Evolutionary conservation across 2,797 vertebrate species (phyloP).

Genomic region (Catostomus latipinnis): DNA sequence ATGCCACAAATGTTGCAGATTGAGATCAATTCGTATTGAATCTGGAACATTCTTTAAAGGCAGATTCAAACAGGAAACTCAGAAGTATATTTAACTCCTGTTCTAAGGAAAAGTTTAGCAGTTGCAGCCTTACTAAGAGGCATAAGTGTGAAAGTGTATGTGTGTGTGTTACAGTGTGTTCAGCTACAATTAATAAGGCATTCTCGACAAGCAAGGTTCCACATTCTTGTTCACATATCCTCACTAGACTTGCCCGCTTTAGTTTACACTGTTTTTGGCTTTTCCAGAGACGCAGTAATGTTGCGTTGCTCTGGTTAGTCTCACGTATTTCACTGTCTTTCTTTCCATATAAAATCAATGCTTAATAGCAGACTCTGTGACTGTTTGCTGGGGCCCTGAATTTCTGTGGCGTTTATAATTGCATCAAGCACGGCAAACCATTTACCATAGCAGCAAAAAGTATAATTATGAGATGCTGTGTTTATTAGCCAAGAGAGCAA

Average conservation of each 20-base stretch:
- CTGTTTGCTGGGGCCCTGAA: conserved; percentile 75
- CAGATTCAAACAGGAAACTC: too few species aligned
- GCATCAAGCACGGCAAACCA: conserved; percentile 63
- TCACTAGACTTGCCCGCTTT: neutral
- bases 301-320: conserved; percentile 45
- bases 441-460: conserved; percentile 70
- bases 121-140: too few species aligned
- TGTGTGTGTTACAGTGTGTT: too few species aligned
- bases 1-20: too few species aligned
- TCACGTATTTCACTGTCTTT: conserved; percentile 65
- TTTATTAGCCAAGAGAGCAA: conserved; percentile 76
- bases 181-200: too few species aligned
- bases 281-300: conserved; percentile 38
- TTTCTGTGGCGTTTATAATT: conserved; percentile 78
- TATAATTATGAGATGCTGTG: conserved; percentile 77
- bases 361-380: conserved; percentile 71
- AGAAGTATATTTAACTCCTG: too few species aligned
- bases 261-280: conserved; percentile 29
- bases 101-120: too few species aligned
- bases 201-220: too few species aligned
- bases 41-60: too few species aligned
- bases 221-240: conserved; percentile 12
- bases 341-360: conserved; percentile 77
- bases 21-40: too few species aligned
- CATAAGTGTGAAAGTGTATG: too few species aligned